Percentiles rank a stretch among this genome's conserved stretches.
Conservation (phyloP, 2,888 invertebrate genomes). For the Agrotis exclamationis region DNA sequence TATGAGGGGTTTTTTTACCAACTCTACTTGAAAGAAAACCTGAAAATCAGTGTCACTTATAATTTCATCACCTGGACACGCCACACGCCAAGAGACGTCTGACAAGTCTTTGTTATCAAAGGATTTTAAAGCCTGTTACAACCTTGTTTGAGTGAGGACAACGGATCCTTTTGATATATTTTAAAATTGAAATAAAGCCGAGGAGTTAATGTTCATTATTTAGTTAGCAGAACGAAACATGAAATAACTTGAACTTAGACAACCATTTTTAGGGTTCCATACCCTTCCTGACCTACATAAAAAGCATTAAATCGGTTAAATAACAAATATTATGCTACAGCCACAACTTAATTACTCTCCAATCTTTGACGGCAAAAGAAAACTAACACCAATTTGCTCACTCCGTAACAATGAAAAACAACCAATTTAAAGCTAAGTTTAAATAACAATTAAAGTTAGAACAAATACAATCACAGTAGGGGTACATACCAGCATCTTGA, state of each 20-base stretch:
- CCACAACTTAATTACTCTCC: too few relatives aligned
- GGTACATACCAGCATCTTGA: conserved; percentile 56
- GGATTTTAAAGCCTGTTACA: neutral
- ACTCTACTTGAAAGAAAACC: too few relatives aligned
- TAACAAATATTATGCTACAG: too few relatives aligned
- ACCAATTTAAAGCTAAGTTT: conserved; percentile 6
- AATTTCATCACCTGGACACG: too few relatives aligned
- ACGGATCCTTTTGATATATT: neutral
- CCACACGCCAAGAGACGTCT: neutral
- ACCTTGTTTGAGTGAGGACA: neutral
- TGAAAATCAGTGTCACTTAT: too few relatives aligned
- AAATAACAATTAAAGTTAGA: conserved; percentile 10
- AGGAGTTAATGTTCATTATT: neutral
- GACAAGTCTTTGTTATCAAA: neutral
- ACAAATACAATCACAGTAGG: conserved; percentile 24
- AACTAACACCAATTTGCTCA: conserved; percentile 14
- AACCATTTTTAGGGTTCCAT: too few relatives aligned
- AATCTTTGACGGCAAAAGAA: neutral
- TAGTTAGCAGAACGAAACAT: too few relatives aligned
- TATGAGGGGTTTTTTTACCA: too few relatives aligned
- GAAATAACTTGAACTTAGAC: neutral
- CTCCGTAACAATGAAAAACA: neutral
- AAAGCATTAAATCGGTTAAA: neutral
- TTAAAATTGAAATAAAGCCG: neutral
- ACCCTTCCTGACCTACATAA: neutral